phyloP scores from a whole-genome alignment of 1,140 invertebrate genomes.

The Ganaspis sp. region DNA sequence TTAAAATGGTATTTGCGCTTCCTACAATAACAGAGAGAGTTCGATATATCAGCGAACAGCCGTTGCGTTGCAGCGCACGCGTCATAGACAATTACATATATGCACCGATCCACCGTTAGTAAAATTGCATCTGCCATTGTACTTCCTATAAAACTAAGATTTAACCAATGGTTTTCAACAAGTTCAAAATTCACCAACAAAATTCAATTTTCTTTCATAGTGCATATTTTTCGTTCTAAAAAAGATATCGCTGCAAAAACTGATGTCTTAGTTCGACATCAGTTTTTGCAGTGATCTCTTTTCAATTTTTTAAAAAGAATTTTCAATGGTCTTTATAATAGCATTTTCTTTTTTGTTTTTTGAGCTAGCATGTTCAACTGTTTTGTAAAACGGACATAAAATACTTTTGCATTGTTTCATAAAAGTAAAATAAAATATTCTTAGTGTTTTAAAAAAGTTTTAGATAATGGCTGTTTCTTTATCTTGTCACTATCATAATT shows the following conservation, averaged over 20 bases:
- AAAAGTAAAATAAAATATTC: no score
- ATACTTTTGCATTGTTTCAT: no score
- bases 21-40: constrained; percentile 3
- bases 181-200: neutral
- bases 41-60: neutral
- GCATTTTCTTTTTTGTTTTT: no score
- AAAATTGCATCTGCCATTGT: neutral
- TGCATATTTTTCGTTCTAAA: no score
- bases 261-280: no score
- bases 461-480: no score
- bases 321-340: neutral
- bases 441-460: no score
- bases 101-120: neutral
- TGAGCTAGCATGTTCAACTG: no score
- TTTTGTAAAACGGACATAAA: no score
- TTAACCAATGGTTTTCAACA: neutral
- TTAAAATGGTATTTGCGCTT: constrained; percentile 7
- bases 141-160: neutral
- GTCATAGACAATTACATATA: constrained; percentile 1
- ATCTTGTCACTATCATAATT: no score
- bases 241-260: no score
- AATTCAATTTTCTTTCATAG: neutral
- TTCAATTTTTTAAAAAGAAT: constrained; percentile 5
- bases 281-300: no score
- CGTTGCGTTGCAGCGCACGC: neutral